Base-by-base conservation (phyloP, 2,113 vertebrate genomes). In the Corvus moneduloides region DNA sequence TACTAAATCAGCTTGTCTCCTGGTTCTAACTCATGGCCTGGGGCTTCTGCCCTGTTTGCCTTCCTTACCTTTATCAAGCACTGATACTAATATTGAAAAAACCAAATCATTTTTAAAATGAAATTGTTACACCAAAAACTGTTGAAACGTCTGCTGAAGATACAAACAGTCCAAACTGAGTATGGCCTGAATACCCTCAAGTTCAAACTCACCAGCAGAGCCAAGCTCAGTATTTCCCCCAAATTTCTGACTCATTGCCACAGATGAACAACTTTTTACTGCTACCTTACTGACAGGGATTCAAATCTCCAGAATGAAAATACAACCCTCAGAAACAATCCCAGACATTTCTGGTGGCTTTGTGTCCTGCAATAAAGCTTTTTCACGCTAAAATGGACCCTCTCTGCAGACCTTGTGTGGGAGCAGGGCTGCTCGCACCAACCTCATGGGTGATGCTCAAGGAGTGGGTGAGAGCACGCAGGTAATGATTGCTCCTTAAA, bases 401-500 rank as follows among this genome's bases (percentile, higher is more conserved):
- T 27, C 41, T 35, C 49, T 46, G 49, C 20, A 68, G 49, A 67
- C 1, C 4, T 62, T 33, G 37, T n/a, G 16, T 1, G 1, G 4
- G 26, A 82, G 30, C 33, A 59, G 18, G 16, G 27, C n/a, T 44
- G 16, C 37, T 86, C 44, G 14, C 11, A 33, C 16, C 27, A 64
- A 5, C 11, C 19, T 59, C 27, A 26, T 1, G 17, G 32, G 17
- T 21, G 49, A 83, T 64, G n/a, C 59, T 84, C 18, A 49, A 35
- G 16, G 18, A 54, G 16, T 0, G 1, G 10, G 52, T 0, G 0
- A 68, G 20, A 33, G 28, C 10, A 43, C 0, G 4, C 12, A 68
- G 22, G 35, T 37, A 75, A 27, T 0, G 2, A 54, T 1, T 1
- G 1, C 2, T 58, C 32, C 62, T 67, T 49, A 43, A 55, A 46